Conservation (phyloP, 2,888 invertebrate species). For the Rotaria sp. region DNA sequence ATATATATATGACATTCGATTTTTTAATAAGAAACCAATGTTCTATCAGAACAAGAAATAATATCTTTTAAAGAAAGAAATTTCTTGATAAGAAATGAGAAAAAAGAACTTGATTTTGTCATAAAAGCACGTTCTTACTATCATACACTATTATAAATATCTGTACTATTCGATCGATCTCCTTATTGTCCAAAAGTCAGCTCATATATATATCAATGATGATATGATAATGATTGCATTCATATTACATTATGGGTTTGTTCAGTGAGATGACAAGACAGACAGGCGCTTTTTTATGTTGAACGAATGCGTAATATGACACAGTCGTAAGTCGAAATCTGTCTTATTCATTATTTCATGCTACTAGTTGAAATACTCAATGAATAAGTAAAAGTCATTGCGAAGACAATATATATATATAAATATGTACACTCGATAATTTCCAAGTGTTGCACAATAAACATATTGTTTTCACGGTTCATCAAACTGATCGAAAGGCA, state of each 20-base stretch:
- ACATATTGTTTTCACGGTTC: neutral
- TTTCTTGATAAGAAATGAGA: neutral
- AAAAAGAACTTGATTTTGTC: neutral
- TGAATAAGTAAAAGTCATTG: neutral
- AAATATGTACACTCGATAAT: neutral
- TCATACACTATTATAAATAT: neutral
- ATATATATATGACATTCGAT: neutral
- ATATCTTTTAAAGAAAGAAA: neutral
- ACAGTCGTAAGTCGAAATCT: slow-evolving; percentile 4
- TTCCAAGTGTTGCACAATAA: neutral
- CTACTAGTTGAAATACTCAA: neutral
- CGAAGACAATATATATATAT: neutral
- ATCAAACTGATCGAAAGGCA: neutral
- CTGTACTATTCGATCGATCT: neutral
- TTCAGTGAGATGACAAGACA: neutral
- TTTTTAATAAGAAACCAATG: neutral
- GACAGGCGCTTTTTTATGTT: slow-evolving; percentile 1
- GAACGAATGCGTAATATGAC: neutral
- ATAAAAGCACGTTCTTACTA: neutral
- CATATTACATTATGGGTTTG: neutral
- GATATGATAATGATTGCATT: neutral
- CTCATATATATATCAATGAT: neutral
- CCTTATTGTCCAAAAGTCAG: neutral
- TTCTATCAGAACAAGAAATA: neutral
- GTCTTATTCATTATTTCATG: slow-evolving; percentile 1